These are phyloP conservation scores for Anoplopoma fimbria DNA, from an alignment of 2,113 vertebrate genomes.

Conservation along the genomic window DNA sequence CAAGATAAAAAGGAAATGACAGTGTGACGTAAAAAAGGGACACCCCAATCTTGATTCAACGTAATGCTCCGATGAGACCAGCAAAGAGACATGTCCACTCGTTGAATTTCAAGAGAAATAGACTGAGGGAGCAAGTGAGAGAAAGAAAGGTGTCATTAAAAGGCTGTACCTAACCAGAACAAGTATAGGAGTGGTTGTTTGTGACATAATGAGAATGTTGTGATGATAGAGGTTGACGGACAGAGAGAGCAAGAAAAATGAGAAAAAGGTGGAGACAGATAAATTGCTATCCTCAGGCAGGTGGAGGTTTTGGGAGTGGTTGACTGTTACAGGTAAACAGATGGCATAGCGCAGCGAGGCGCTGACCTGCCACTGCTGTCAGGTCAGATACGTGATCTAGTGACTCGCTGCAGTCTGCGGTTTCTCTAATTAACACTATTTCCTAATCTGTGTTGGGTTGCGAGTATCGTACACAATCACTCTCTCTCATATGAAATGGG, in stretches of 20 bases:
- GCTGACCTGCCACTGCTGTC: conserved; percentile 63
- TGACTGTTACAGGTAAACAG: conserved; percentile 76
- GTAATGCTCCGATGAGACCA: background rate
- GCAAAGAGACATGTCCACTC: background rate
- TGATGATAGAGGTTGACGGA: background rate
- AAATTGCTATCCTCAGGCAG: conserved; percentile 20
- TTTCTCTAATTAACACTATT: conserved; percentile 63
- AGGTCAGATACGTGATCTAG: conserved; percentile 70
- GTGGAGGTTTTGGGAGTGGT: conserved; percentile 32
- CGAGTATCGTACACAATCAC: conserved; percentile 8
- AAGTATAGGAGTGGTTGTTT: conserved; percentile 30
- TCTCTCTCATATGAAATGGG: background rate
- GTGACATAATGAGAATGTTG: background rate
- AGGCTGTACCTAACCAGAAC: background rate
- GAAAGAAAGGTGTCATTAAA: background rate
- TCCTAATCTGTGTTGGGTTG: conserved; percentile 49
- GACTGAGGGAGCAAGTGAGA: background rate
- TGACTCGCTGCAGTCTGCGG: conserved; percentile 51
- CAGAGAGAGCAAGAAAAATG: conserved; percentile 22
- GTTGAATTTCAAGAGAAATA: background rate
- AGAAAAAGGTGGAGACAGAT: conserved; percentile 25
- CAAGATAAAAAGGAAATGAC: background rate
- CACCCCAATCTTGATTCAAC: background rate
- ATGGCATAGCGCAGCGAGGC: conserved; percentile 71
- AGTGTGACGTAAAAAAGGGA: background rate